phyloP scores from a whole-genome alignment of 2,888 invertebrate species.

The Ophion costatus region DNA sequence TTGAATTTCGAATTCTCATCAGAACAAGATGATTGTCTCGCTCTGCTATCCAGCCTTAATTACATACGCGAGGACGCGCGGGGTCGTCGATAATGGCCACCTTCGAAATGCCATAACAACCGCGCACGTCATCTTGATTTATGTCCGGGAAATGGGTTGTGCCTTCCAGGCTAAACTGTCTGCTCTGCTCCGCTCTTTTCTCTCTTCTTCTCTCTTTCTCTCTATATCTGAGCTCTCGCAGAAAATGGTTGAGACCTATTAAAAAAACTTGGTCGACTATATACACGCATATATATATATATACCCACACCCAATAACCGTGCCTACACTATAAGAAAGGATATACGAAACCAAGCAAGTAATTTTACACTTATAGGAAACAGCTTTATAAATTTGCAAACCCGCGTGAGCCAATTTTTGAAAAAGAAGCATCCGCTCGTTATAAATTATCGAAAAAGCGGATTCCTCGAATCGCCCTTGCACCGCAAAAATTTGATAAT shows the following conservation, averaged over 20 bases:
- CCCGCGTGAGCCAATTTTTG: slow-evolving; percentile 44
- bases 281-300: slow-evolving; percentile 9
- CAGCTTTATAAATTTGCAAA: slow-evolving; percentile 56
- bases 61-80: slow-evolving; percentile 74
- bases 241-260: slow-evolving; percentile 75
- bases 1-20: slow-evolving; percentile 80
- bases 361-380: slow-evolving; percentile 42
- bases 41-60: slow-evolving; percentile 77
- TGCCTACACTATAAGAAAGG: slow-evolving; percentile 7
- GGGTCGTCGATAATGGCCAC: slow-evolving; percentile 80
- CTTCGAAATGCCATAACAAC: slow-evolving; percentile 78
- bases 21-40: slow-evolving; percentile 76
- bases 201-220: slow-evolving; percentile 32
- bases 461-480: slow-evolving; percentile 19
- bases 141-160: slow-evolving; percentile 82
- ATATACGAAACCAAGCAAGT: slow-evolving; percentile 33
- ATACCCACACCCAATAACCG: slow-evolving; percentile 4
- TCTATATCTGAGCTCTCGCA: slow-evolving; percentile 51
- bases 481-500: slow-evolving; percentile 11
- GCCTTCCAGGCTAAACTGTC: slow-evolving; percentile 79
- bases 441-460: slow-evolving; percentile 30
- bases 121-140: slow-evolving; percentile 80
- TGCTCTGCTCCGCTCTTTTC: slow-evolving; percentile 68
- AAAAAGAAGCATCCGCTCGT: background rate
- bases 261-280: slow-evolving; percentile 54